These are phyloP conservation scores for Pogoniulus pusillus DNA, from an alignment of 2,797 vertebrate genomes.

Conservation along the genomic window DNA sequence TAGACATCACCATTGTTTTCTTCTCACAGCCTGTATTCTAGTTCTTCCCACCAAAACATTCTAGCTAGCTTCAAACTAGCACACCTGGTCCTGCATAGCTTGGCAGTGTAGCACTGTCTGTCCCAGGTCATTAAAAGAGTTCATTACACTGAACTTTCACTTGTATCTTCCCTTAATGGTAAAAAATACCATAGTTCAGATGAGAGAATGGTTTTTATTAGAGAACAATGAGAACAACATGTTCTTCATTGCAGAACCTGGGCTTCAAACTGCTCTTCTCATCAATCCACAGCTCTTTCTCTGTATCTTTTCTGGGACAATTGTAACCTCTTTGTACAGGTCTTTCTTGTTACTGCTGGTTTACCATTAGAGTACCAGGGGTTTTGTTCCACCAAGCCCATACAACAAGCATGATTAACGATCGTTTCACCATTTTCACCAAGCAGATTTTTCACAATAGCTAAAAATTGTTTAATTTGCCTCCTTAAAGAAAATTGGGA, in stretches of 20 bases:
- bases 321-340: not conserved
- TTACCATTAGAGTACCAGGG: not conserved
- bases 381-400: not conserved
- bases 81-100: not conserved
- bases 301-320: not conserved
- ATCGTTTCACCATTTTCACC: not conserved
- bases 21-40: too few species aligned
- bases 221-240: not conserved
- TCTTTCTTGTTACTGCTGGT: not conserved
- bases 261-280: not conserved
- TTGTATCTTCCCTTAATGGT: not conserved
- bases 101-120: not conserved
- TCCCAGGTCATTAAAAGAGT: not conserved
- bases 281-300: not conserved
- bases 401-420: not conserved
- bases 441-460: not conserved
- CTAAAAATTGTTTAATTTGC: not conserved
- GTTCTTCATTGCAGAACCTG: not conserved
- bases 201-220: not conserved
- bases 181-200: not conserved
- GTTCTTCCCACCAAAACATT: too few species aligned
- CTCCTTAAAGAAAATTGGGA: not conserved
- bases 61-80: too few species aligned
- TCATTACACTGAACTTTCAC: not conserved
- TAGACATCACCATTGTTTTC: too few species aligned